A percentile compares a stretch with the other conserved stretches of the same genome.
Conservation (phyloP, 2,888 invertebrate genomes). For the Coenonympha glycerion region DNA sequence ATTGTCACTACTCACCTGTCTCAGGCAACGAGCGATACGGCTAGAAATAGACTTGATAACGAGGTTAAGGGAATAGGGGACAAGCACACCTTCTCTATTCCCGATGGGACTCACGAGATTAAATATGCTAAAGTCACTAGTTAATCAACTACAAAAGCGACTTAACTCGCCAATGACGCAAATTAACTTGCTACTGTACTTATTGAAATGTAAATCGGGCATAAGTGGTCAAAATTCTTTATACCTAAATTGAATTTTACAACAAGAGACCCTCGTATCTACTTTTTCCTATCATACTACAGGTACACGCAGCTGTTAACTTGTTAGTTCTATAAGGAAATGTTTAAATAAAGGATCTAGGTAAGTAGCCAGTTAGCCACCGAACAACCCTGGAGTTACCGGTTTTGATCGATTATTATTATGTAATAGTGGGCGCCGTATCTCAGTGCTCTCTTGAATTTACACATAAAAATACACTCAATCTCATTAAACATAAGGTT, state of each 20-base stretch:
- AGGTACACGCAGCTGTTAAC: too few relatives aligned
- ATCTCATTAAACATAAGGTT: conserved; percentile 4
- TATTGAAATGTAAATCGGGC: too few relatives aligned
- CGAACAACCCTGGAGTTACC: conserved; percentile 18
- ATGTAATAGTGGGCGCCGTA: conserved; percentile 17
- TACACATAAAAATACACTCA: background rate
- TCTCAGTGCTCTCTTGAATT: background rate
- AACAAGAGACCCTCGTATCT: too few relatives aligned
- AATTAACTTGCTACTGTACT: too few relatives aligned
- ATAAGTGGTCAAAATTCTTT: too few relatives aligned
- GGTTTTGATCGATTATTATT: conserved; percentile 19
- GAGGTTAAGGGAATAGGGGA: background rate
- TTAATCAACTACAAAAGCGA: too few relatives aligned
- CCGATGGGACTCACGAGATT: too few relatives aligned
- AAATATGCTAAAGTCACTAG: too few relatives aligned
- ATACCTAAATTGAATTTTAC: too few relatives aligned
- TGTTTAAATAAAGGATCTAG: background rate
- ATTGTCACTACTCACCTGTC: background rate
- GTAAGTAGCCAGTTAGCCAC: background rate
- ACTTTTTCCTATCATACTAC: too few relatives aligned
- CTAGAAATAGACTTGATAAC: background rate
- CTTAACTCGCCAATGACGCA: too few relatives aligned
- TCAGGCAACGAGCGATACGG: background rate
- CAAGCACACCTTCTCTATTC: too few relatives aligned
- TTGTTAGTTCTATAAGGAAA: background rate